phyloP scores from a whole-genome alignment of 2,888 invertebrate species.

The Pomacea canaliculata region DNA sequence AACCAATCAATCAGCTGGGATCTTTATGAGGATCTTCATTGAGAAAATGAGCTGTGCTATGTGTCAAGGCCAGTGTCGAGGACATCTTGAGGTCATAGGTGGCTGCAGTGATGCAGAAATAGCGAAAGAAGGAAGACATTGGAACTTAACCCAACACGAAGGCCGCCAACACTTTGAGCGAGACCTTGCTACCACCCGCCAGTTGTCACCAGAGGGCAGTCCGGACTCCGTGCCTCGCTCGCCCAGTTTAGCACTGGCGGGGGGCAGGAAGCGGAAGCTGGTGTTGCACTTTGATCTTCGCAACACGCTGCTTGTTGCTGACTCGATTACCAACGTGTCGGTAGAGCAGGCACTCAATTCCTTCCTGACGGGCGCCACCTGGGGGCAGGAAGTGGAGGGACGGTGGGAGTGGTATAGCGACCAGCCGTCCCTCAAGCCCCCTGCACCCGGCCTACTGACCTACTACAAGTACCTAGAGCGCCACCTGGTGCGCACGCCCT shows the following conservation, averaged over 20 bases:
- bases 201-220: neutral
- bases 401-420: slow-evolving; percentile 63
- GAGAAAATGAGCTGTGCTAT: no score
- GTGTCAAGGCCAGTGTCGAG: no score
- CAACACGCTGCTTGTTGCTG: slow-evolving; percentile 68
- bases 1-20: no score
- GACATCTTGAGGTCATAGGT: no score
- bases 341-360: slow-evolving; percentile 69
- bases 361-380: slow-evolving; percentile 67
- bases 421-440: slow-evolving; percentile 56
- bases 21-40: no score
- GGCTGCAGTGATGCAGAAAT: neutral
- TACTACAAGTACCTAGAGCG: slow-evolving; percentile 67
- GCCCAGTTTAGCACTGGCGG: neutral
- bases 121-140: neutral
- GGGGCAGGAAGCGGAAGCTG: slow-evolving; percentile 55
- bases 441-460: slow-evolving; percentile 50
- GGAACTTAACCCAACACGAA: neutral
- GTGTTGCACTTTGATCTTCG: slow-evolving; percentile 68
- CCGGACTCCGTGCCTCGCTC: neutral
- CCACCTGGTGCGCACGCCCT: slow-evolving; percentile 56
- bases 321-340: slow-evolving; percentile 63
- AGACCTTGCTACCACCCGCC: neutral
- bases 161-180: slow-evolving; percentile 1
- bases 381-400: slow-evolving; percentile 60